phyloP scores from a whole-genome alignment of 1,140 invertebrate species.

The Myzus persicae region DNA sequence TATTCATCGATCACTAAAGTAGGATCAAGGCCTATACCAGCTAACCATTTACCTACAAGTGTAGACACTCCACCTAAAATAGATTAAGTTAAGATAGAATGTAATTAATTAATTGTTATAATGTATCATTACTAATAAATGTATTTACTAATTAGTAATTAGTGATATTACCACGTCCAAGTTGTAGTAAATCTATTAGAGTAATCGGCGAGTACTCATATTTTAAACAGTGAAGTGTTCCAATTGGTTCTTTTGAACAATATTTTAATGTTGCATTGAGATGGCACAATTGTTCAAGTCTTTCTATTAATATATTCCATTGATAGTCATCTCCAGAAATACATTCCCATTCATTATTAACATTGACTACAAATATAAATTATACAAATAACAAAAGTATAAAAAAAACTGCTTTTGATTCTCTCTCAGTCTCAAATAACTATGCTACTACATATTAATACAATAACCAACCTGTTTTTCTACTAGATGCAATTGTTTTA shows the following conservation, averaged over 20 bases:
- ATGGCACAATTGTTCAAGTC: slow-evolving; percentile 86
- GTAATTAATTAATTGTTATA: background rate
- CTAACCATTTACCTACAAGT: slow-evolving; percentile 82
- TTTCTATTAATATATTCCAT: slow-evolving; percentile 85
- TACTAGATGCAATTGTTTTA: slow-evolving; percentile 71
- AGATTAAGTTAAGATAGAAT: background rate
- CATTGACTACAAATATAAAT: slow-evolving; percentile 53
- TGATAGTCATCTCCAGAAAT: slow-evolving; percentile 83
- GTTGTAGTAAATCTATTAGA: slow-evolving; percentile 4
- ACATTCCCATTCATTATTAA: slow-evolving; percentile 77
- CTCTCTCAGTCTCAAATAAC: too few relatives aligned
- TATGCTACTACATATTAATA: background rate
- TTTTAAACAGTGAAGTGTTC: slow-evolving; percentile 32
- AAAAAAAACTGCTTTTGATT: background rate
- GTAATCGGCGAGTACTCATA: slow-evolving; percentile 21
- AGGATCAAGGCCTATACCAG: slow-evolving; percentile 74
- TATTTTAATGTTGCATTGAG: slow-evolving; percentile 64
- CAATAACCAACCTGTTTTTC: slow-evolving; percentile 15
- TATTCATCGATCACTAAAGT: slow-evolving; percentile 65
- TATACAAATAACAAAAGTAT: background rate
- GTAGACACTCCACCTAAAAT: slow-evolving; percentile 77
- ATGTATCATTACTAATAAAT: background rate
- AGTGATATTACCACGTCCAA: slow-evolving; percentile 16
- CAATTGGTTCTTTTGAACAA: slow-evolving; percentile 4
- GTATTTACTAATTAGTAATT: too few relatives aligned